phyloP scores from a whole-genome alignment of 2,888 invertebrate species.

The Pollenia griseotomentosa region DNA sequence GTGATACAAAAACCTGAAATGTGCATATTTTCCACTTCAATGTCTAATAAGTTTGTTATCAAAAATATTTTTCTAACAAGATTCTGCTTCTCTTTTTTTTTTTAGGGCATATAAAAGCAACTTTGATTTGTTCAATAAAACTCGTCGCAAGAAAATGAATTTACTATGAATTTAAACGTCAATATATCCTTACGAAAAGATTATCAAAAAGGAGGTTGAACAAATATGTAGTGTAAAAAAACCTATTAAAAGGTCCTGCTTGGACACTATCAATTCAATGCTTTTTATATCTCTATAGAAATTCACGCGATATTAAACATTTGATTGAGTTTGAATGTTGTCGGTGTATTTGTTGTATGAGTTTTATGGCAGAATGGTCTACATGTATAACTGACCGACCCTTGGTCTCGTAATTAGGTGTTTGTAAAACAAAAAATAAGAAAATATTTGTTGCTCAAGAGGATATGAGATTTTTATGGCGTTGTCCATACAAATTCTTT shows the following conservation, averaged over 20 bases:
- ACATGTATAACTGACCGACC: slow-evolving; percentile 5
- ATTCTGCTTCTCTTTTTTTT: too few relatives aligned
- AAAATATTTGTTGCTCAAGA: slow-evolving; percentile 47
- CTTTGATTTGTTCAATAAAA: too few relatives aligned
- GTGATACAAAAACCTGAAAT: too few relatives aligned
- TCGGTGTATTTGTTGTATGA: background rate
- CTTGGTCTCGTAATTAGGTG: slow-evolving; percentile 32
- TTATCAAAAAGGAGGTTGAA: slow-evolving; percentile 1
- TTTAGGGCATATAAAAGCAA: too few relatives aligned
- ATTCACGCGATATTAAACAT: slow-evolving; percentile 65
- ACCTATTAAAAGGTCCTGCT: background rate
- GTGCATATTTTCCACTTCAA: too few relatives aligned
- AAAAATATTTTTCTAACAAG: too few relatives aligned
- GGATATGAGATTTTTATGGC: slow-evolving; percentile 55
- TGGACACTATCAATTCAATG: slow-evolving; percentile 12
- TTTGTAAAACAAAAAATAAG: slow-evolving; percentile 23
- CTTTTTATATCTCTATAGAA: slow-evolving; percentile 45
- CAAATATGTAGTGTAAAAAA: background rate
- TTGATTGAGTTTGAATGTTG: slow-evolving; percentile 45
- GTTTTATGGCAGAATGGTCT: slow-evolving; percentile 11
- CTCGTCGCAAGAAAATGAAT: too few relatives aligned
- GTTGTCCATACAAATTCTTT: slow-evolving; percentile 42
- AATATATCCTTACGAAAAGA: too few relatives aligned
- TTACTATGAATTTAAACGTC: too few relatives aligned
- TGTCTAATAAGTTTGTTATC: too few relatives aligned